Conservation (phyloP, 2,888 invertebrate genomes). For the Drosophila setosimentum region DNA sequence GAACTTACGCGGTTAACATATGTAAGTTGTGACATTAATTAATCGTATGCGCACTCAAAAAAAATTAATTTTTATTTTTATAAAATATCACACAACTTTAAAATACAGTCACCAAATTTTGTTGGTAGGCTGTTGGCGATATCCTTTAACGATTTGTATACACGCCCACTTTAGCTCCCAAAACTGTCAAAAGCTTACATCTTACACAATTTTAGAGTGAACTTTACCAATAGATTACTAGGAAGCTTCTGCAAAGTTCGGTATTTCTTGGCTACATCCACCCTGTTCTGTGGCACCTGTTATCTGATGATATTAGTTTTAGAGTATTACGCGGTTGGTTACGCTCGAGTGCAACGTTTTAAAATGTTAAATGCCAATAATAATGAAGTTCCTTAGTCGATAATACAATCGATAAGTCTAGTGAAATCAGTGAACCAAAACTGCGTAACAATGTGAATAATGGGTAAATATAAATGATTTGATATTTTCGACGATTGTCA, state of each 20-base stretch:
- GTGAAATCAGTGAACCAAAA: not conserved
- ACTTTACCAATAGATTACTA: not conserved
- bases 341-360: not conserved
- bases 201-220: not conserved
- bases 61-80: too few relatives aligned
- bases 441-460: not conserved
- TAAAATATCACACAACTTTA: not conserved
- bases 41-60: not conserved
- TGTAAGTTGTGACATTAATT: not conserved
- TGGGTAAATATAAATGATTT: not conserved
- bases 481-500: not conserved
- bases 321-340: not conserved
- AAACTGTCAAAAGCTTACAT: not conserved
- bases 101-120: not conserved
- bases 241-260: too few relatives aligned
- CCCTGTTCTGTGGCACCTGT: not conserved
- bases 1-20: not conserved
- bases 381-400: not conserved
- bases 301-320: not conserved
- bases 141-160: not conserved
- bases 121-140: too few relatives aligned
- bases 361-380: not conserved
- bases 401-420: not conserved
- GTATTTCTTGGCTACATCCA: not conserved
- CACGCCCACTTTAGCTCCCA: not conserved